phyloP scores from a whole-genome alignment of 2,888 invertebrate species.

The Globia sparganii region DNA sequence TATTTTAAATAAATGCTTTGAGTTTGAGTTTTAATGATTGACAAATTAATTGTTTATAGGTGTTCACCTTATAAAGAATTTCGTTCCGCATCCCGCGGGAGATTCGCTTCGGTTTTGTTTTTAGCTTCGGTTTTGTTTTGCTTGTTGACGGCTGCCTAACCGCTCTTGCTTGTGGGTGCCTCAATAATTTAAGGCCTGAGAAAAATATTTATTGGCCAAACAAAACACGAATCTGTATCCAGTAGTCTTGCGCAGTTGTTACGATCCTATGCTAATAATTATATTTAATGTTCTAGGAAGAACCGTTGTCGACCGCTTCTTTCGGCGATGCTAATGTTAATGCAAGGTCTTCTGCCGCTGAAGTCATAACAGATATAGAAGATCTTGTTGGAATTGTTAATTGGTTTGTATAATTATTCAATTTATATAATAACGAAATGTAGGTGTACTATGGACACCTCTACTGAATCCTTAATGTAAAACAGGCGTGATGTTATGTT shows the following conservation, averaged over 20 bases:
- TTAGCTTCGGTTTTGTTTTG: no score
- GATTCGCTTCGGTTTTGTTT: neutral
- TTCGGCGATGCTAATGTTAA: constrained; percentile 60
- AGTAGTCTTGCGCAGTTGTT: no score
- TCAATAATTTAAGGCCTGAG: neutral
- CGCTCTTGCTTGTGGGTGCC: neutral
- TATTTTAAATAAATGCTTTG: no score
- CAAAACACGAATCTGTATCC: neutral
- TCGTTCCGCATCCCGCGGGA: neutral
- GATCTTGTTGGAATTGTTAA: constrained; percentile 82
- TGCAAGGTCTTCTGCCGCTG: constrained; percentile 77
- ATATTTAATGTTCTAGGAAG: constrained; percentile 37
- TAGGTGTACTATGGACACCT: neutral
- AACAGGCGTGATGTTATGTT: neutral
- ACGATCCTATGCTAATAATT: neutral
- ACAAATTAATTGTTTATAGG: no score
- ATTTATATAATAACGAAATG: neutral
- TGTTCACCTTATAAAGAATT: no score
- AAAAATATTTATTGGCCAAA: neutral
- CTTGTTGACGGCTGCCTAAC: no score
- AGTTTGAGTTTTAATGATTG: no score
- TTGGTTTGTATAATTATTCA: constrained; percentile 74
- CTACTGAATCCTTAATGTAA: neutral
- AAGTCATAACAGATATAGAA: constrained; percentile 81
- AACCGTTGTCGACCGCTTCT: neutral